Conservation (phyloP, 2,888 invertebrate species). For the Drosophila kuntzei region DNA sequence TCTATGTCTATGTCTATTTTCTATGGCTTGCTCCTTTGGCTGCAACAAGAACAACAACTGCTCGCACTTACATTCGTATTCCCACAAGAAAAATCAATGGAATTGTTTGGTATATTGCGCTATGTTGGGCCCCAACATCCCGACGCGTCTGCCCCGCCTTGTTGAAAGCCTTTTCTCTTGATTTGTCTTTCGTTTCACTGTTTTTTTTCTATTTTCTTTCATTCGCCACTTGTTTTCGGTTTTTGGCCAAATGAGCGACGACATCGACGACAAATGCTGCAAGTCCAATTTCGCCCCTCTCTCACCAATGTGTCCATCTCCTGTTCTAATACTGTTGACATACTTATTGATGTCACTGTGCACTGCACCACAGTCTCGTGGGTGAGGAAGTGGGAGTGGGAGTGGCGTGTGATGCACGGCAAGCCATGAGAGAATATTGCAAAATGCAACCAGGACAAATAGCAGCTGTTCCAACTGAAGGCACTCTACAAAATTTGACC, state of each 20-base stretch:
- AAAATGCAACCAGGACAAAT: slow-evolving; percentile 48
- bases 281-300: slow-evolving; percentile 1
- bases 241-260: slow-evolving; percentile 67
- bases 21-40: slow-evolving; percentile 37
- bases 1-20: slow-evolving; percentile 49
- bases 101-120: slow-evolving; percentile 77
- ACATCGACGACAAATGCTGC: slow-evolving; percentile 60
- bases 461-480: slow-evolving; percentile 41
- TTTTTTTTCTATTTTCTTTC: slow-evolving; percentile 27
- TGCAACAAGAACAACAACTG: slow-evolving; percentile 19
- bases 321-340: slow-evolving; percentile 62
- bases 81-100: slow-evolving; percentile 81
- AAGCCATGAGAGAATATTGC: slow-evolving; percentile 46
- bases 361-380: slow-evolving; percentile 36
- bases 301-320: not conserved
- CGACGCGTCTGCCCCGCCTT: slow-evolving; percentile 14
- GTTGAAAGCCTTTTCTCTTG: slow-evolving; percentile 55
- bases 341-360: slow-evolving; percentile 71
- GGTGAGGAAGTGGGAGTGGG: slow-evolving; percentile 1
- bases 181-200: slow-evolving; percentile 52
- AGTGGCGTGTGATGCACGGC: slow-evolving; percentile 4
- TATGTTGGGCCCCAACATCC: slow-evolving; percentile 16
- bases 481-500: slow-evolving; percentile 41
- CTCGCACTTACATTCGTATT: slow-evolving; percentile 61
- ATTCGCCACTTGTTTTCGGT: slow-evolving; percentile 30